phyloP scores from a whole-genome alignment of 2,888 invertebrate genomes.

The Euzetes globulus region DNA sequence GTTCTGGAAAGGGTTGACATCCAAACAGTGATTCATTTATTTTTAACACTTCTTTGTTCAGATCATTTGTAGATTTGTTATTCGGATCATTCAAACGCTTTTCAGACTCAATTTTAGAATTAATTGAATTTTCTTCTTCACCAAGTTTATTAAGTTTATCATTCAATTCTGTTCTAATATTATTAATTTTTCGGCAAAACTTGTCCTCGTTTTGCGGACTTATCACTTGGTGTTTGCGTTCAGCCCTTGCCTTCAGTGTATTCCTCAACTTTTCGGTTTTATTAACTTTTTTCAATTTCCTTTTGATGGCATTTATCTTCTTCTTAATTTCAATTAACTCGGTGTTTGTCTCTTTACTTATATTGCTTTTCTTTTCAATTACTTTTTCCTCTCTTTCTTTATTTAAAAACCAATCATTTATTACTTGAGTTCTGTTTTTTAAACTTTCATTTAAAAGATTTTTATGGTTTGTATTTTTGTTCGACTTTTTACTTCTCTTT shows the following conservation, averaged over 20 bases:
- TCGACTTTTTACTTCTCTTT: neutral
- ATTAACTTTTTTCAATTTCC: neutral
- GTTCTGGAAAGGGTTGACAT: neutral
- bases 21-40: constrained; percentile 13
- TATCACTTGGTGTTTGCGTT: neutral
- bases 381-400: neutral
- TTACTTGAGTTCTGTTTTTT: neutral
- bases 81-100: neutral
- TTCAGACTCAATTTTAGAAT: neutral
- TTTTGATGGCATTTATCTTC: neutral
- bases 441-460: neutral
- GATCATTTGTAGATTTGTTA: neutral
- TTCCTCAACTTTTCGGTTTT: neutral
- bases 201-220: neutral
- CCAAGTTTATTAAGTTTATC: neutral
- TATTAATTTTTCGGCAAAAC: neutral
- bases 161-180: neutral
- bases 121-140: neutral
- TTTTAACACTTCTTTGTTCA: neutral
- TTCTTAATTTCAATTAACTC: neutral
- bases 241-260: neutral
- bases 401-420: neutral
- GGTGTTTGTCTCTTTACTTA: neutral
- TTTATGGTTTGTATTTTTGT: neutral
- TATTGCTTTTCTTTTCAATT: neutral